phyloP scores from a whole-genome alignment of 2,113 vertebrate species.

The Oceanodroma tethys region DNA sequence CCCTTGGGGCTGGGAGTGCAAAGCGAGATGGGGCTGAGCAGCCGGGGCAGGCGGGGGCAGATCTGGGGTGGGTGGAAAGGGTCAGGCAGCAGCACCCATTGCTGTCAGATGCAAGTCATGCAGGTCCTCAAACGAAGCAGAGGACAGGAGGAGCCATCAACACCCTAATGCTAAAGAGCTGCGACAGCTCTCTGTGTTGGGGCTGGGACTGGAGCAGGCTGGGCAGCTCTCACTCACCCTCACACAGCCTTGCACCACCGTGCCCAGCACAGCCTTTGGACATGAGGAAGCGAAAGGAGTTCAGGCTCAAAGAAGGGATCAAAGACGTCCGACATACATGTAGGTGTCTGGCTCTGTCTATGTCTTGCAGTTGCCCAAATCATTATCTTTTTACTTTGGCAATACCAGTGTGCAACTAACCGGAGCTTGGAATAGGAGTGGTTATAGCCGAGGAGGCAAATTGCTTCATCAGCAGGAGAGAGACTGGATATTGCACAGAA shows the following conservation, averaged over 20 bases:
- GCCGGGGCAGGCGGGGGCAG: background rate
- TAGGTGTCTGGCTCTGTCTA: background rate
- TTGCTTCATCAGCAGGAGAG: background rate
- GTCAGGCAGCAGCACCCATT: background rate
- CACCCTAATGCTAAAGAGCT: background rate
- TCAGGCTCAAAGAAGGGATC: background rate
- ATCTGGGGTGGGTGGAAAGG: background rate
- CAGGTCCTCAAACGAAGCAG: background rate
- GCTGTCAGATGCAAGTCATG: background rate
- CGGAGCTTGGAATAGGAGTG: background rate
- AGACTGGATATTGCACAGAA: background rate
- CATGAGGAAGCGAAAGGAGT: background rate
- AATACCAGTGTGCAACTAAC: background rate
- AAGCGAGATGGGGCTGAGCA: background rate
- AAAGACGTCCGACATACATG: background rate
- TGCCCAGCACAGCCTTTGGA: background rate
- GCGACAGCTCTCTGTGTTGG: rapidly evolving
- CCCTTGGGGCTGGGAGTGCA: background rate
- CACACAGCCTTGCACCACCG: rapidly evolving
- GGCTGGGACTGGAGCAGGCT: background rate
- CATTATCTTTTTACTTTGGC: background rate
- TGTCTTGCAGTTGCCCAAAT: background rate
- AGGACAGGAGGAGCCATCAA: background rate
- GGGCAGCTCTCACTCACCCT: background rate
- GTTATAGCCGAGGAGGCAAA: background rate